Conservation (phyloP, 2,113 vertebrate species). For the Pelobates fuscus region DNA sequence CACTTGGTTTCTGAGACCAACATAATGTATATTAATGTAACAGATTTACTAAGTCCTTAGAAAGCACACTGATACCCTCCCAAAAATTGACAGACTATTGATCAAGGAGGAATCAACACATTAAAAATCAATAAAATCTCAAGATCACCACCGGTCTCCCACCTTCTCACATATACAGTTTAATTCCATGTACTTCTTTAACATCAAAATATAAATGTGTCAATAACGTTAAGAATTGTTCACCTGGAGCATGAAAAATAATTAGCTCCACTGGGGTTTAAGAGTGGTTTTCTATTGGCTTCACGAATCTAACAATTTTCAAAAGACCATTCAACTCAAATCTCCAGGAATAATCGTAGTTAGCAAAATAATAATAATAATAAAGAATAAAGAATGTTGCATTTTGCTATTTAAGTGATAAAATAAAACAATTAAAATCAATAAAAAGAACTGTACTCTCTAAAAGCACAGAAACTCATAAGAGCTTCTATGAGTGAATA, state of each 20-base stretch:
- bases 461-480: no score
- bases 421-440: neutral
- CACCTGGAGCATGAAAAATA: constrained; percentile 45
- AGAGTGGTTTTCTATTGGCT: constrained; percentile 23
- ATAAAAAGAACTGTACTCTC: no score
- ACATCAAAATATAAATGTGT: constrained; percentile 43
- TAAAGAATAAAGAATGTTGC: neutral
- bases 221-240: constrained; percentile 41
- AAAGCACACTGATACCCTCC: neutral
- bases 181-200: constrained; percentile 3
- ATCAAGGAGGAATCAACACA: neutral
- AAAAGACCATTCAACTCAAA: constrained; percentile 6
- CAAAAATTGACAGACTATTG: neutral
- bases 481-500: no score
- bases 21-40: no score
- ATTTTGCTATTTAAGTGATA: neutral
- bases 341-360: constrained; percentile 29
- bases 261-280: constrained; percentile 44
- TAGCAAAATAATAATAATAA: no score
- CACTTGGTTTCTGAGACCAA: no score
- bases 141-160: neutral
- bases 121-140: neutral
- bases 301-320: constrained; percentile 16
- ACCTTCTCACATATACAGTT: constrained; percentile 5
- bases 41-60: neutral